A percentile compares a stretch with the other conserved stretches of the same genome.
Conservation (phyloP, 2,888 invertebrate species). For the Stomorhina lunata region DNA sequence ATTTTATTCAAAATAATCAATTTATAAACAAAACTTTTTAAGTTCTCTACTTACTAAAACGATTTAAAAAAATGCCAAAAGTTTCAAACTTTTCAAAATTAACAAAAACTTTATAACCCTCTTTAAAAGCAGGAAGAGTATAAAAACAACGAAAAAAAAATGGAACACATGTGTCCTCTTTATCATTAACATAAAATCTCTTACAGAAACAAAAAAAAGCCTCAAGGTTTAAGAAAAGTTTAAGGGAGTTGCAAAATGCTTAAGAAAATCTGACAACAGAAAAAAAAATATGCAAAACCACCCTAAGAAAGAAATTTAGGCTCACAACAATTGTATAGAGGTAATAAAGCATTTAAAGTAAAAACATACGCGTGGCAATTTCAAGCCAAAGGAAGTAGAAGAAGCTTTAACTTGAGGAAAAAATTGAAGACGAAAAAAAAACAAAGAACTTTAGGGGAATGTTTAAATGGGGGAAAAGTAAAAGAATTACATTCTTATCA, state of each 20-base stretch:
- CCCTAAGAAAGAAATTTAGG: conserved; percentile 8
- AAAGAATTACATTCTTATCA: conserved; percentile 53
- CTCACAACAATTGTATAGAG: conserved; percentile 5
- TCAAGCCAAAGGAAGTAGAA: background rate
- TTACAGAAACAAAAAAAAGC: conserved; percentile 21
- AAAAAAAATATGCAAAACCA: conserved; percentile 27
- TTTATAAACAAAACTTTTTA: background rate
- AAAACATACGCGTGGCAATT: conserved; percentile 40
- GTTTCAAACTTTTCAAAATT: background rate
- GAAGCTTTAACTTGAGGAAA: no score
- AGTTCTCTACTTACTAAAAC: background rate
- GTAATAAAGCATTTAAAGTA: conserved; percentile 26
- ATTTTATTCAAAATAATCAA: background rate
- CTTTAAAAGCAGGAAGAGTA: background rate
- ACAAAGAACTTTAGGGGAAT: conserved; percentile 7
- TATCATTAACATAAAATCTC: conserved; percentile 47
- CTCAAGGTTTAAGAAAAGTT: conserved; percentile 41
- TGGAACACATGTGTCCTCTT: conserved; percentile 49
- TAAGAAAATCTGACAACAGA: conserved; percentile 32
- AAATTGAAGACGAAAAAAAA: background rate
- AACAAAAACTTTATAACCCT: conserved; percentile 15
- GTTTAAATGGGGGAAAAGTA: conserved; percentile 2
- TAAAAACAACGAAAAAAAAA: background rate
- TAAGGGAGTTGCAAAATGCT: conserved; percentile 31
- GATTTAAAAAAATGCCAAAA: background rate